Evolutionary conservation across 2,113 vertebrate species (phyloP).

Genomic region (Lampris incognitus): DNA sequence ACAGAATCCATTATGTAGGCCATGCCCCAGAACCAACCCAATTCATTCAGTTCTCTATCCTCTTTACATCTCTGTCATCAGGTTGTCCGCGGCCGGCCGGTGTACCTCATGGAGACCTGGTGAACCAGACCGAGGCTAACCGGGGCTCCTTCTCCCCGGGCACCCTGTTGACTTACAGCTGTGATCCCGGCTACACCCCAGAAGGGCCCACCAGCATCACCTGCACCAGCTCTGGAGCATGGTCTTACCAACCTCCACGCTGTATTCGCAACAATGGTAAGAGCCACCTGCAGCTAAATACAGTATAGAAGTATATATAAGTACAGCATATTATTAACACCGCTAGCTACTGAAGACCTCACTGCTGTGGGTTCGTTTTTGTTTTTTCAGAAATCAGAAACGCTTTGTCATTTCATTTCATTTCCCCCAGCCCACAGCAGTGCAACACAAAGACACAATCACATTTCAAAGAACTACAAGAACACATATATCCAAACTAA

Average conservation of each 20-base stretch:
- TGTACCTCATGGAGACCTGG: conserved; percentile 75
- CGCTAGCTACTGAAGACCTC: no score
- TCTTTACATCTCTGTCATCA: conserved; percentile 44
- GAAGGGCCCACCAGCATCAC: conserved; percentile 76
- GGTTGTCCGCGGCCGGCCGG: conserved; percentile 75
- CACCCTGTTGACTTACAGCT: conserved; percentile 80
- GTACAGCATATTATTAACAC: not conserved
- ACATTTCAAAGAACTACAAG: no score
- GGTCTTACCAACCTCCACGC: conserved; percentile 74
- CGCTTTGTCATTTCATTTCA: no score
- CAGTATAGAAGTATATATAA: no score
- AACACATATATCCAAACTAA: no score
- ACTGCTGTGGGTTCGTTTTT: not conserved
- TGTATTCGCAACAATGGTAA: conserved; percentile 77
- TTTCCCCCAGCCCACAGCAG: no score
- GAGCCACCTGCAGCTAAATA: not conserved
- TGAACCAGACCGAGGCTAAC: conserved; percentile 83
- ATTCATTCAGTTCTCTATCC: conserved; percentile 2
- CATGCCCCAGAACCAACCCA: not conserved
- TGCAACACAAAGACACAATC: no score
- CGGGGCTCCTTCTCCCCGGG: conserved; percentile 76
- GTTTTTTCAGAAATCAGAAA: not conserved
- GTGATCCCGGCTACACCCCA: conserved; percentile 76
- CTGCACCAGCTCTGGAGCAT: conserved; percentile 74
- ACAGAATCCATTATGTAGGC: no score